phyloP scores from a whole-genome alignment of 2,797 vertebrate genomes.

The Linurgus olivaceus region DNA sequence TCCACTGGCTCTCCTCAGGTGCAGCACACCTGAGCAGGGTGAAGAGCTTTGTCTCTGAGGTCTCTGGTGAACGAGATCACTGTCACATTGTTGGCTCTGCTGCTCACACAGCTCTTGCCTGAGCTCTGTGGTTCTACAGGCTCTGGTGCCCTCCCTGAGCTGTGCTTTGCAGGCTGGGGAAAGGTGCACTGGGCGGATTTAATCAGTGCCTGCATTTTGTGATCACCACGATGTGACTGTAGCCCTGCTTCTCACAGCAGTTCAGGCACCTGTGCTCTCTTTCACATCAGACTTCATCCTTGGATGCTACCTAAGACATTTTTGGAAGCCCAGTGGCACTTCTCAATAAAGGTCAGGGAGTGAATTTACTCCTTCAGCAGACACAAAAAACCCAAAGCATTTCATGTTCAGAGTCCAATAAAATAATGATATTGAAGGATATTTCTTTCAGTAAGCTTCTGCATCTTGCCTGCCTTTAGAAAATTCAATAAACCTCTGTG shows the following conservation, averaged over 20 bases:
- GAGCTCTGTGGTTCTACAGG: neutral
- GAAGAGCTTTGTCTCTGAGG: neutral
- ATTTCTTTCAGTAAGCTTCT: neutral
- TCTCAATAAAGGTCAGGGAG: neutral
- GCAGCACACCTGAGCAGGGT: neutral
- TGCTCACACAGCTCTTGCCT: neutral
- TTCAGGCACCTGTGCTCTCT: neutral
- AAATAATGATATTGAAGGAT: neutral
- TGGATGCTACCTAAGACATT: neutral
- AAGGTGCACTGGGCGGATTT: neutral
- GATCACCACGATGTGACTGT: neutral
- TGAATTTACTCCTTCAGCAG: neutral
- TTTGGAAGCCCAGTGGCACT: neutral
- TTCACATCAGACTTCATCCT: neutral
- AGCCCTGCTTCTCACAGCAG: neutral
- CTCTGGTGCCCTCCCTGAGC: neutral
- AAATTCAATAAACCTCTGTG: neutral
- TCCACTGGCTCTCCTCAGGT: fast-evolving
- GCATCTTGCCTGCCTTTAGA: neutral
- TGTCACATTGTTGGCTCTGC: neutral
- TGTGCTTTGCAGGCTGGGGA: neutral
- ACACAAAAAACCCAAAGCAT: neutral
- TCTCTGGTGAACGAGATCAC: neutral
- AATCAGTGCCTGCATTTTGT: neutral
- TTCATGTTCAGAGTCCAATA: neutral